phyloP scores from a whole-genome alignment of 2,797 vertebrate genomes.

The Centroberyx gerrardi region DNA sequence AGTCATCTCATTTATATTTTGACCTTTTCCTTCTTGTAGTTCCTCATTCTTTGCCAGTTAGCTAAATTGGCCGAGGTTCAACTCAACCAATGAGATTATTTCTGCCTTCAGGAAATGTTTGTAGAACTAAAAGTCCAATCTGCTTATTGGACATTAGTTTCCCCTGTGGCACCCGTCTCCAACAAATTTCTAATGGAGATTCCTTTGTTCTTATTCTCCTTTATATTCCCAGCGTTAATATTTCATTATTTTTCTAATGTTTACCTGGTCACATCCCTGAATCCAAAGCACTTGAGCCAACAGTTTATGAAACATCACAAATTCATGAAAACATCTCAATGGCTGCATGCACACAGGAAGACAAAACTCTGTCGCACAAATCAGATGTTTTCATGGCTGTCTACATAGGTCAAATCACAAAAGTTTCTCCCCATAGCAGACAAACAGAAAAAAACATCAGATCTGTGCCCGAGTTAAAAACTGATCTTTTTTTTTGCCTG shows the following conservation, averaged over 20 bases:
- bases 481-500: background rate
- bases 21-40: too few relatives aligned
- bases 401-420: too few relatives aligned
- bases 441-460: background rate
- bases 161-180: background rate
- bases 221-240: background rate
- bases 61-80: too few relatives aligned
- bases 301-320: conserved; percentile 8
- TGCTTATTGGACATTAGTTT: background rate
- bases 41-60: too few relatives aligned
- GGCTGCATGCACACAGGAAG: background rate
- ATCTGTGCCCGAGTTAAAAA: conserved; percentile 14
- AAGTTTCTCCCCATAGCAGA: background rate
- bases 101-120: too few relatives aligned
- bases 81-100: too few relatives aligned
- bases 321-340: background rate
- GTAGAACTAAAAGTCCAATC: too few relatives aligned
- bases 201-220: conserved; percentile 31
- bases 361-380: background rate
- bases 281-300: conserved; percentile 51
- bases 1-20: too few relatives aligned
- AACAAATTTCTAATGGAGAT: conserved; percentile 26
- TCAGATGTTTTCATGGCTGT: background rate
- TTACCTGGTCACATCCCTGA: conserved; percentile 11
- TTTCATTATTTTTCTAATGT: background rate